Evolutionary conservation across 2,888 invertebrate genomes (phyloP), one percentile per base, ranked within the genome.

Genomic region (Meloe dianella): DNA sequence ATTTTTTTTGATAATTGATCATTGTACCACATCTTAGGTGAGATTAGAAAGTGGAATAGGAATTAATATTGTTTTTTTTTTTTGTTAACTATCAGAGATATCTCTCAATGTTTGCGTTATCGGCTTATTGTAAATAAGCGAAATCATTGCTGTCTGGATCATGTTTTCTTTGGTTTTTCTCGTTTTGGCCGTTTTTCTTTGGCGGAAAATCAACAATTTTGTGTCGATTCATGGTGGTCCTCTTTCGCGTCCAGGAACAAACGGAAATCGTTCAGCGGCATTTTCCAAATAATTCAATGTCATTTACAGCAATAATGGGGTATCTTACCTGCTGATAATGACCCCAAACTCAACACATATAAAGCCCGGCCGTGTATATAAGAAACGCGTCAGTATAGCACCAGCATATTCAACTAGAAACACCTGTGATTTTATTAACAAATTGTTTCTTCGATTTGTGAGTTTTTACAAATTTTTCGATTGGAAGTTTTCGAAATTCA

Each of bases 261-360:
- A 2, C 41, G 41, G 41, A 41, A 41, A 41, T 41, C 17, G 17
- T 20, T 47, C 1, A 2, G 20, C 9, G 47, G 20, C 47, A 20
- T 22, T 10, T 20, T 47, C 9, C 2, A 20, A 47, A 20, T 20
- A 47, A 20, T 47, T 22, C 20, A 20, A 47, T 20, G 47, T 47
- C 47, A 20, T 47, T 47, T 10, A 17, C 3, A 12, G 35, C 3
- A 41, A 41, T 0, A 2, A 20, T 20, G 20, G 47, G 20, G 10
- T 47, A 47, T 47, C 47, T 20, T 20, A 47, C 47, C 47, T 47
- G 47, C 20, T 47, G 20, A 47, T 47, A 47, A 47, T 47, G 47
- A 47, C 47, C 47, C 47, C 47, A 47, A 47, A 47, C 4, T 4
- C 10, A 47, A 47, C 47, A 47, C n/a, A 47, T 47, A 47, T 47